Conservation (phyloP, 2,888 invertebrate genomes). For the Rotaria socialis region DNA sequence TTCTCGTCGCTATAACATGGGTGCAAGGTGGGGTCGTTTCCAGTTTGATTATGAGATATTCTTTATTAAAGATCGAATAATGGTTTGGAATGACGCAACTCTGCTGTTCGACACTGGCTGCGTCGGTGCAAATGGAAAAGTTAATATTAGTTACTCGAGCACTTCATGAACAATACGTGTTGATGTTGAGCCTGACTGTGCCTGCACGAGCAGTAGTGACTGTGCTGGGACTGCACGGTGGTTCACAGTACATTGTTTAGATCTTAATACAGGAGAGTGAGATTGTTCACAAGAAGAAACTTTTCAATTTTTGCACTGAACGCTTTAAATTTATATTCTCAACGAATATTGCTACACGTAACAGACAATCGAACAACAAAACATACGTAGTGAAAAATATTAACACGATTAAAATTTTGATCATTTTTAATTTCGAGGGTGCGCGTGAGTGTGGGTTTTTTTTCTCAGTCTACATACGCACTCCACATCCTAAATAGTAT, state of each 20-base stretch:
- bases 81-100: neutral
- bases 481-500: too few relatives aligned
- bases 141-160: neutral
- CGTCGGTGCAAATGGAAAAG: neutral
- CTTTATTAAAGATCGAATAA: neutral
- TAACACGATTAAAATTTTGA: too few relatives aligned
- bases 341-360: too few relatives aligned
- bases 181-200: neutral
- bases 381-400: too few relatives aligned
- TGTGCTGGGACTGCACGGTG: neutral
- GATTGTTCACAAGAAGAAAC: too few relatives aligned
- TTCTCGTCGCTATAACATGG: neutral
- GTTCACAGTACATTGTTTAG: neutral
- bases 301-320: too few relatives aligned
- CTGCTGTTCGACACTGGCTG: neutral
- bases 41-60: neutral
- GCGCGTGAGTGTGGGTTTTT: too few relatives aligned
- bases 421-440: too few relatives aligned
- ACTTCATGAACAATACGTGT: neutral
- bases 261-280: too few relatives aligned
- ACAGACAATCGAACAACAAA: too few relatives aligned
- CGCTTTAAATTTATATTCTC: too few relatives aligned
- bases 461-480: too few relatives aligned
- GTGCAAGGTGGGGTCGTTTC: neutral
- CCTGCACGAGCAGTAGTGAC: neutral